These are phyloP conservation scores for Cosmopolites sordidus DNA, from an alignment of 2,888 invertebrate genomes.

Conservation along the genomic window DNA sequence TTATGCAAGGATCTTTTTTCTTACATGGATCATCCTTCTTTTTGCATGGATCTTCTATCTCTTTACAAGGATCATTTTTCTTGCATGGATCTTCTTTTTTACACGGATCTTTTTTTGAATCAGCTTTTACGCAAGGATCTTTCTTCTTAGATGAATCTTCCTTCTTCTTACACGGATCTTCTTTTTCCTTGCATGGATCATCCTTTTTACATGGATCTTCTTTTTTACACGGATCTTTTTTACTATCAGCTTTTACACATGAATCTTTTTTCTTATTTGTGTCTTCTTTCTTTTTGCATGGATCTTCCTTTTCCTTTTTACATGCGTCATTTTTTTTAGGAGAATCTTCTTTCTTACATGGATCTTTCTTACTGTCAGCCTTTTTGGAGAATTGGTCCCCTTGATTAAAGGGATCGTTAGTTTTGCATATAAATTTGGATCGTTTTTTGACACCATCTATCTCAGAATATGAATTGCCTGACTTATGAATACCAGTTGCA, in stretches of 20 bases:
- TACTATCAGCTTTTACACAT: slow-evolving; percentile 24
- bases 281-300: slow-evolving; percentile 19
- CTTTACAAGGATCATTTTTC: slow-evolving; percentile 21
- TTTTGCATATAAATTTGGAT: slow-evolving; percentile 8
- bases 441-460: no score
- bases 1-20: slow-evolving; percentile 20
- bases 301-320: slow-evolving; percentile 19
- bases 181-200: slow-evolving; percentile 26
- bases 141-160: slow-evolving; percentile 24
- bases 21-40: slow-evolving; percentile 16
- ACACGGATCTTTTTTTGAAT: neutral
- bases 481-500: no score
- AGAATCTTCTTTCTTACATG: slow-evolving; percentile 27
- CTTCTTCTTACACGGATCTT: slow-evolving; percentile 23
- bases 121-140: slow-evolving; percentile 22
- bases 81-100: slow-evolving; percentile 22
- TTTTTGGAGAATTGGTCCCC: slow-evolving; percentile 24
- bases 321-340: slow-evolving; percentile 27
- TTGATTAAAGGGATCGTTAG: slow-evolving; percentile 17
- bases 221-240: slow-evolving; percentile 23
- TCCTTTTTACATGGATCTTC: slow-evolving; percentile 25
- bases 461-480: no score
- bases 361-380: slow-evolving; percentile 26
- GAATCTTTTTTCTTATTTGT: slow-evolving; percentile 26
- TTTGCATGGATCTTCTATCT: slow-evolving; percentile 24